phyloP scores from a whole-genome alignment of 2,113 vertebrate species.

The Galbula dea region DNA sequence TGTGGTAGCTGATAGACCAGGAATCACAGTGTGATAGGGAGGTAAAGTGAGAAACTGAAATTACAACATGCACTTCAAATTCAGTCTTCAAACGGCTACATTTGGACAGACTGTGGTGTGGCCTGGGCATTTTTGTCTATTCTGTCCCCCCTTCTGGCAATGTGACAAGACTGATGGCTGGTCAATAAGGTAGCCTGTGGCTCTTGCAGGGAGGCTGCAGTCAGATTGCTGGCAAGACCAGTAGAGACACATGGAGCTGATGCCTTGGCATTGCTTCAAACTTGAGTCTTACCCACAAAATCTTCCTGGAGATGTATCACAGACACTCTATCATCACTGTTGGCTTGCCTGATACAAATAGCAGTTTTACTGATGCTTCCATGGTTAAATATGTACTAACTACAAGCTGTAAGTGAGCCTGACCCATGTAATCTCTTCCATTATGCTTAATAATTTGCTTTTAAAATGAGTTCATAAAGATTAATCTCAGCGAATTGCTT shows the following conservation, averaged over 20 bases:
- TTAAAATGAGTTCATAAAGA: background rate
- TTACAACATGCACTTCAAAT: background rate
- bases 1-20: background rate
- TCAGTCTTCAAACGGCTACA: background rate
- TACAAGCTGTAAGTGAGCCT: background rate
- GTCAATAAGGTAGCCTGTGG: too few relatives aligned
- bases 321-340: background rate
- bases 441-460: background rate
- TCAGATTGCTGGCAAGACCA: background rate
- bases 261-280: background rate
- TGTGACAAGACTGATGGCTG: fast-evolving
- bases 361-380: background rate
- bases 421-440: background rate
- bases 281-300: background rate
- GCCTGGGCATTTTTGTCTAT: fast-evolving
- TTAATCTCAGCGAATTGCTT: background rate
- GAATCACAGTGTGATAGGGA: background rate
- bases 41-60: background rate
- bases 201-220: background rate
- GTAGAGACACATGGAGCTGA: fast-evolving
- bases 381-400: background rate
- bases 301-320: background rate
- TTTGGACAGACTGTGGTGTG: background rate
- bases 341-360: background rate
- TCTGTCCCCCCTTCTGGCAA: background rate